Conservation (phyloP, 1,140 invertebrate genomes). For the Drepana arcuata region DNA sequence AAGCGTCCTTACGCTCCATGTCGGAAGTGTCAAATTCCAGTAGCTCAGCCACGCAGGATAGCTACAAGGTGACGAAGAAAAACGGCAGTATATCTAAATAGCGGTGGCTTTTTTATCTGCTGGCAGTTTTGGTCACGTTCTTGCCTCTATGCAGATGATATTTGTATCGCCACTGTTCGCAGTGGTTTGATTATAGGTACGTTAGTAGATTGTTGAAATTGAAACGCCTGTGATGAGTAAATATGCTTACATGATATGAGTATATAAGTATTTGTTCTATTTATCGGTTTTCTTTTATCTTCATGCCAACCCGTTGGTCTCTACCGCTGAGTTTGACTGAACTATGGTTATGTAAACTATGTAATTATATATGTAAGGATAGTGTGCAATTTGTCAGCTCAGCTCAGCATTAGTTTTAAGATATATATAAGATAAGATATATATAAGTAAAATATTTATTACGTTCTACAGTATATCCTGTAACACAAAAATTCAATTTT, state of each 20-base stretch:
- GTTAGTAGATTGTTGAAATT: slow-evolving; percentile 4
- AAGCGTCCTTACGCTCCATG: background rate
- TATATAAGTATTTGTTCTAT: slow-evolving; percentile 1
- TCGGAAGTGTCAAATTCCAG: background rate
- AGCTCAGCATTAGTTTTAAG: no score
- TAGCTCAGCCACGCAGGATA: slow-evolving; percentile 5
- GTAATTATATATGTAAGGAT: no score
- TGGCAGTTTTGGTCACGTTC: slow-evolving; percentile 30
- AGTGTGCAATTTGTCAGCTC: no score
- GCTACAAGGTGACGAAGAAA: slow-evolving; percentile 30
- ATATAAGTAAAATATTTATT: no score
- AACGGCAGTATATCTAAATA: slow-evolving; percentile 36
- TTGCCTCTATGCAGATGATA: slow-evolving; percentile 42
- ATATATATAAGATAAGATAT: no score
- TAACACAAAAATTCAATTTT: no score
- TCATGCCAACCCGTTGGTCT: no score
- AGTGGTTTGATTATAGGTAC: slow-evolving; percentile 4
- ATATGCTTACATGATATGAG: background rate
- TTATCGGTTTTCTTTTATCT: no score
- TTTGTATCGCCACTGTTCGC: slow-evolving; percentile 10
- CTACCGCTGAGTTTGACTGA: no score
- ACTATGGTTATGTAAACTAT: no score
- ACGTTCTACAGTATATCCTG: no score
- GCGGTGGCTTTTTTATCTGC: slow-evolving; percentile 44
- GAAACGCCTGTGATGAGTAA: background rate